These are phyloP conservation scores for Electrona antarctica DNA, from an alignment of 2,113 vertebrate species.

Conservation along the genomic window DNA sequence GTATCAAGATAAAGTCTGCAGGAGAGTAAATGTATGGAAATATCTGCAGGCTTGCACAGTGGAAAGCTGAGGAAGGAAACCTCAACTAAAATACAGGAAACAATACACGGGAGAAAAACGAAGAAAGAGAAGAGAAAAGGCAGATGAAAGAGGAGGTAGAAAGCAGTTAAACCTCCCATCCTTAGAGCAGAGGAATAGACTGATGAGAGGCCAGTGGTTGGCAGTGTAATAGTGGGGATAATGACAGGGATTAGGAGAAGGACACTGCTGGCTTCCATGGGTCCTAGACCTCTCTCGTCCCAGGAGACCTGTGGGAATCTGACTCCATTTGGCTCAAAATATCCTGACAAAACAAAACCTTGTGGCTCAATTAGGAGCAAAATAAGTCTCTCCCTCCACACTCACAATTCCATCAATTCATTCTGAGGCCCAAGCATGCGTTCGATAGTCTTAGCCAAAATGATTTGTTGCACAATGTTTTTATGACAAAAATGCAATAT, in stretches of 20 bases:
- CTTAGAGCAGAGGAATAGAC: conserved; percentile 59
- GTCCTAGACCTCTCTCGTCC: conserved; percentile 57
- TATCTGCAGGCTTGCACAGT: conserved; percentile 16
- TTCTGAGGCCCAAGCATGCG: neutral
- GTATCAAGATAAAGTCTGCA: neutral
- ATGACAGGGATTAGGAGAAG: conserved; percentile 74
- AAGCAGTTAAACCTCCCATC: conserved; percentile 2
- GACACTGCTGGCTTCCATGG: conserved; percentile 64
- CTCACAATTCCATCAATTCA: conserved; percentile 21
- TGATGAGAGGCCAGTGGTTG: conserved; percentile 65
- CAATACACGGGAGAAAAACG: conserved; percentile 50
- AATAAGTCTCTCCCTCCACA: conserved; percentile 49
- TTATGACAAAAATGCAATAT: no score
- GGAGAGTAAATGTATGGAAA: conserved; percentile 12
- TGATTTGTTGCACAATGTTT: no score
- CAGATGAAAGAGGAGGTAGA: conserved; percentile 66
- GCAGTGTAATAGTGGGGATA: conserved; percentile 52
- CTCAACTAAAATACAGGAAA: conserved; percentile 46
- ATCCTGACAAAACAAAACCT: conserved; percentile 70
- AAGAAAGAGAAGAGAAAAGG: conserved; percentile 59
- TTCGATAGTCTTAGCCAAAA: no score
- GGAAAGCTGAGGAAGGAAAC: conserved; percentile 38
- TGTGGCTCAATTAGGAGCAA: conserved; percentile 65
- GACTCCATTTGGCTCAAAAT: conserved; percentile 71
- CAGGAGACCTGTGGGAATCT: conserved; percentile 71